Conservation (phyloP, 2,113 vertebrate species). For the Pseudonaja textilis region DNA sequence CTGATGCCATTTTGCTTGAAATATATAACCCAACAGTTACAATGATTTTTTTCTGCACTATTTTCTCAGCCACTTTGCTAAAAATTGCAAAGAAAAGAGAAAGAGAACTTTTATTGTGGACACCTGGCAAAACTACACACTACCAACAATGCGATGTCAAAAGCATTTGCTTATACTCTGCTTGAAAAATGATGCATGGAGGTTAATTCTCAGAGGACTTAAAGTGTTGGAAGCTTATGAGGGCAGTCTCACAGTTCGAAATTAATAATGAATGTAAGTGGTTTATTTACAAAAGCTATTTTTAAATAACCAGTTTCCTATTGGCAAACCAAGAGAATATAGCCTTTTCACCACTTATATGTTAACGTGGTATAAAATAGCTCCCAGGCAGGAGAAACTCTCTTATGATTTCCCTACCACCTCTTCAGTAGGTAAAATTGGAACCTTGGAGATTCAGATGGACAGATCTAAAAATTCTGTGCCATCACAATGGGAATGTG, state of each 20-base stretch:
- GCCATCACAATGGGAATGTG: neutral
- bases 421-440: neutral
- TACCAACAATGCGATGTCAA: neutral
- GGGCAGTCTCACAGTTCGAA: rapidly evolving
- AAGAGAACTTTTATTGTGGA: neutral
- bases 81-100: neutral
- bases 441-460: neutral
- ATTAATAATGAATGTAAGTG: neutral
- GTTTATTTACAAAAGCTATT: neutral
- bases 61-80: neutral
- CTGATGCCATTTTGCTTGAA: neutral
- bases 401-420: neutral
- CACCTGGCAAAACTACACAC: neutral
- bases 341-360: too few relatives aligned
- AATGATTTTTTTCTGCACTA: neutral
- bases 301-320: neutral
- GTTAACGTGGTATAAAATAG: too few relatives aligned
- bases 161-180: neutral
- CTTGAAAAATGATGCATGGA: neutral
- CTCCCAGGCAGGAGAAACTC: neutral
- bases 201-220: neutral
- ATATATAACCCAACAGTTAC: neutral
- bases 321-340: neutral
- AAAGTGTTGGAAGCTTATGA: neutral
- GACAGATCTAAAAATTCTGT: neutral